A percentile compares a stretch with the other conserved stretches of the same genome.
Conservation (phyloP, 1,140 invertebrate genomes). For the Caenorhabditis remanei region DNA sequence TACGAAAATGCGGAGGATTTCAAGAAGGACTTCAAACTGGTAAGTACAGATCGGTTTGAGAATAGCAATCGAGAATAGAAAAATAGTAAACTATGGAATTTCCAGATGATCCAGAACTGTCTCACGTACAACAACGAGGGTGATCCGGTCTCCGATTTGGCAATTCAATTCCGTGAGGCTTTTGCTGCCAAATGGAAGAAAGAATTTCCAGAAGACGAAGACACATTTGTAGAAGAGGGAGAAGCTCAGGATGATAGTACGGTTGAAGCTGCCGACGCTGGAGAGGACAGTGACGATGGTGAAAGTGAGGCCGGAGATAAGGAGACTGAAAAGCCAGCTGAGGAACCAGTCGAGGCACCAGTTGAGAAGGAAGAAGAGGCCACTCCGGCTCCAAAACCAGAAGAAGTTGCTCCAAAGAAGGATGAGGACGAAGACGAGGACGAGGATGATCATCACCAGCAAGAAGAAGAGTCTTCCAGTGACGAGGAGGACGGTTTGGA, state of each 20-base stretch:
- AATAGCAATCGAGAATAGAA: too few relatives aligned
- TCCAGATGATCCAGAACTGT: slow-evolving; percentile 35
- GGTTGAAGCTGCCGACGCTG: not conserved
- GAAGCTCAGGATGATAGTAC: not conserved
- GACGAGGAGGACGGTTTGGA: slow-evolving; percentile 26
- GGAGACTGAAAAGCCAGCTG: not conserved
- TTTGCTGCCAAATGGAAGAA: slow-evolving; percentile 7
- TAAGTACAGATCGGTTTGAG: not conserved
- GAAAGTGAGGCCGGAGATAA: not conserved
- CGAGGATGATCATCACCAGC: not conserved
- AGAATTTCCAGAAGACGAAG: not conserved
- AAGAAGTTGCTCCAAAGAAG: not conserved
- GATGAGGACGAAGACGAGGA: not conserved
- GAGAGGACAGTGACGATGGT: not conserved
- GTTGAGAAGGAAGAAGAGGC: not conserved
- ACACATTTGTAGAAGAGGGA: not conserved
- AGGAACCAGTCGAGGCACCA: not conserved
- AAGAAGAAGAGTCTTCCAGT: not conserved
- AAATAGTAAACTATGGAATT: not conserved
- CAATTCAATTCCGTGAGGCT: not conserved
- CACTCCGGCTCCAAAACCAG: not conserved
- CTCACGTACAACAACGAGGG: slow-evolving; percentile 32
- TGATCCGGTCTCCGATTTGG: slow-evolving; percentile 13
- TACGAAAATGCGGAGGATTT: slow-evolving; percentile 1
- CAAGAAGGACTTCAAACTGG: slow-evolving; percentile 17